phyloP scores from a whole-genome alignment of 2,888 invertebrate genomes.

The Cinara cedri region DNA sequence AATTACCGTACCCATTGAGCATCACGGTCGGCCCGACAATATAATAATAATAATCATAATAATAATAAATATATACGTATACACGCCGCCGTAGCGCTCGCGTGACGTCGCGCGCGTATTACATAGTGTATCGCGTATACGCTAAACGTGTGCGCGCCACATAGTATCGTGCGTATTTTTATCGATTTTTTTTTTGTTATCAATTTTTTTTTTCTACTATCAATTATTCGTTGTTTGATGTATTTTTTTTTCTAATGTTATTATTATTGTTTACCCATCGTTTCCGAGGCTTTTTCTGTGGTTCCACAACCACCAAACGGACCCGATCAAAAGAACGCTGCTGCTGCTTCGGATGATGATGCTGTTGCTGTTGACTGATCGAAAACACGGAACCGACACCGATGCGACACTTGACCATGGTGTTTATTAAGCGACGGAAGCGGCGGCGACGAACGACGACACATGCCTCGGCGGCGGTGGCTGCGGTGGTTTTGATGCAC shows the following conservation, averaged over 20 bases:
- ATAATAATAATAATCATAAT: no score
- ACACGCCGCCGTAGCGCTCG: constrained; percentile 22
- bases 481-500: not conserved
- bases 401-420: constrained; percentile 52
- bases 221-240: no score
- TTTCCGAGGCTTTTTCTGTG: constrained; percentile 50
- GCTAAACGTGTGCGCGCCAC: not conserved
- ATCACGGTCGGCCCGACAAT: constrained; percentile 25
- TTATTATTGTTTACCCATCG: constrained; percentile 47
- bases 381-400: constrained; percentile 14
- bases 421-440: constrained; percentile 27
- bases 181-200: no score
- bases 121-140: not conserved
- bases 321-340: constrained; percentile 29
- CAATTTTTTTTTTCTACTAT: no score
- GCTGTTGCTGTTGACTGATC: constrained; percentile 4
- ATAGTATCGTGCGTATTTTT: not conserved
- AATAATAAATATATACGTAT: no score
- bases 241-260: no score
- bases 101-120: constrained; percentile 51
- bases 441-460: constrained; percentile 22
- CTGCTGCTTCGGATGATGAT: not conserved
- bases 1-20: constrained; percentile 56
- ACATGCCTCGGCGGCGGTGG: constrained; percentile 38
- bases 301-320: constrained; percentile 36